Conservation (phyloP, 2,888 invertebrate species). For the Griposia aprilina region DNA sequence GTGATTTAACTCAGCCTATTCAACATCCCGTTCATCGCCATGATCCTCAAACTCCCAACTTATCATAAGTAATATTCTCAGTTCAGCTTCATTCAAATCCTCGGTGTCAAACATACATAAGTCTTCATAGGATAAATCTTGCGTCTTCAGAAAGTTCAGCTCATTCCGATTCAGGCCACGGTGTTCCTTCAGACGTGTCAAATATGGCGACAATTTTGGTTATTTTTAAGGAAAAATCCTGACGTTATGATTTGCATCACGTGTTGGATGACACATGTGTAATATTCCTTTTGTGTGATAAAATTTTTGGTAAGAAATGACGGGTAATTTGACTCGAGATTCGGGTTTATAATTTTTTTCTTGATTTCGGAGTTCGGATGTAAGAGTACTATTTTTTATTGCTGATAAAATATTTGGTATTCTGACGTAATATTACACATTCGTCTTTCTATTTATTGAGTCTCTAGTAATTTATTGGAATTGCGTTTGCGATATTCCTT, state of each 20-base stretch:
- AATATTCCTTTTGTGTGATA: constrained; percentile 62
- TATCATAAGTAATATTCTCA: constrained; percentile 57
- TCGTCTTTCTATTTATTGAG: neutral
- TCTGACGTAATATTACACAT: neutral
- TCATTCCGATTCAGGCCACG: constrained; percentile 74
- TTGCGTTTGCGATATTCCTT: neutral
- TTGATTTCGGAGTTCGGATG: constrained; percentile 18
- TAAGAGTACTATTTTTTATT: neutral
- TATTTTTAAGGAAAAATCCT: constrained; percentile 70
- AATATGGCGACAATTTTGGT: constrained; percentile 73
- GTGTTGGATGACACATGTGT: constrained; percentile 63
- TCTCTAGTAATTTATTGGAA: neutral
- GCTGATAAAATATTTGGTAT: constrained; percentile 18
- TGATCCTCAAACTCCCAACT: constrained; percentile 25
- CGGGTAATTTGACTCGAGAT: constrained; percentile 52
- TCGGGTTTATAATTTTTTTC: constrained; percentile 26
- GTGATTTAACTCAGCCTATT: neutral
- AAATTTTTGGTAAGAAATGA: constrained; percentile 50
- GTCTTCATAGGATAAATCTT: constrained; percentile 54
- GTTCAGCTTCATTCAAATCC: constrained; percentile 51
- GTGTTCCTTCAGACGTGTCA: constrained; percentile 72
- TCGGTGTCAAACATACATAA: constrained; percentile 55
- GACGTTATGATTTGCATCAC: constrained; percentile 75
- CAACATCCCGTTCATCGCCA: neutral
- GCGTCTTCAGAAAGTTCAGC: constrained; percentile 52